A percentile compares a stretch with the other conserved stretches of the same genome.
phyloP scores from a whole-genome alignment of 2,113 vertebrate genomes.

The Cercopithecus mona region DNA sequence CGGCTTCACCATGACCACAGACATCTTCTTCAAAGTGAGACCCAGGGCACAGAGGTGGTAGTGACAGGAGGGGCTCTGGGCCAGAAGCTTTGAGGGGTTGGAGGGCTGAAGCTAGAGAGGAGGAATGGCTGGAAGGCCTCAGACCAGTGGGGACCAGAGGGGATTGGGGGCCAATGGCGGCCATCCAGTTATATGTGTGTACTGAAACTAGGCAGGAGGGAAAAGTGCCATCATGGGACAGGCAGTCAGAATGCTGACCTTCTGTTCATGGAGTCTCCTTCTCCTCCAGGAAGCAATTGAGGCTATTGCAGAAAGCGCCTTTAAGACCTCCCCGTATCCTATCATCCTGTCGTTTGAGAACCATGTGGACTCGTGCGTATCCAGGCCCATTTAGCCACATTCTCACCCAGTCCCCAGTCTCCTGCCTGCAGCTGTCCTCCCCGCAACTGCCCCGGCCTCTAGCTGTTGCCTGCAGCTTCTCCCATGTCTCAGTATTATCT shows the following conservation, averaged over 20 bases:
- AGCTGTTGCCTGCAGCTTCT: not conserved
- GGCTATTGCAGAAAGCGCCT: slow-evolving; percentile 97
- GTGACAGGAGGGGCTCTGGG: not conserved
- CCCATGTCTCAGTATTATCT: not conserved
- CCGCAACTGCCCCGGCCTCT: not conserved
- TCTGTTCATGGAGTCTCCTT: not conserved
- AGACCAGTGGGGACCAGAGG: not conserved
- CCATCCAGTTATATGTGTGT: not conserved
- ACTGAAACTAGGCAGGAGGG: not conserved
- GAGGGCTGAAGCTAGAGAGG: not conserved
- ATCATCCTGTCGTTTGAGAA: slow-evolving; percentile 98
- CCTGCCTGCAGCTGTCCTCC: not conserved
- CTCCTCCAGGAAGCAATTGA: slow-evolving; percentile 94
- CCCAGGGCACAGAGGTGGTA: not conserved
- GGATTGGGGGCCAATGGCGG: not conserved
- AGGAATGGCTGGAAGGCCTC: not conserved
- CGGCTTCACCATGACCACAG: slow-evolving; percentile 98
- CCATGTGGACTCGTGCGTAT: slow-evolving; percentile 97
- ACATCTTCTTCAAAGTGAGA: slow-evolving; percentile 96
- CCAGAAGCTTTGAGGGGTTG: not conserved
- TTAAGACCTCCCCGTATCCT: slow-evolving; percentile 97
- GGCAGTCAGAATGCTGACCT: not conserved
- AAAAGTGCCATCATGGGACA: not conserved
- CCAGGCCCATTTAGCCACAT: not conserved
- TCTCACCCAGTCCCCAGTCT: not conserved